Evolutionary conservation across 2,888 invertebrate genomes (phyloP).

Genomic region (Aleiodes testaceus): DNA sequence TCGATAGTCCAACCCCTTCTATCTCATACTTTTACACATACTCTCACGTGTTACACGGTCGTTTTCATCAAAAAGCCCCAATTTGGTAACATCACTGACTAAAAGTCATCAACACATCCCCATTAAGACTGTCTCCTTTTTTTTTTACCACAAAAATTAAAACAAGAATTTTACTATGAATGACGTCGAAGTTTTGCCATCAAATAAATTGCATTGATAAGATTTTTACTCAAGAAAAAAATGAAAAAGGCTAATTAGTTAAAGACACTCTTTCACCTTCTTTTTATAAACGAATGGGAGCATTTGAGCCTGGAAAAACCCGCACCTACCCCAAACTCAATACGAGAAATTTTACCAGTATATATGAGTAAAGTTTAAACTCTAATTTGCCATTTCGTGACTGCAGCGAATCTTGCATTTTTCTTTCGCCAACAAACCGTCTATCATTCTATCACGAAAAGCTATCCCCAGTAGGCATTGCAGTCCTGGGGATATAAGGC

Average conservation of each 20-base stretch:
- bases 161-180: background rate
- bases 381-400: conserved; percentile 74
- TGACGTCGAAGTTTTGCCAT: conserved; percentile 7
- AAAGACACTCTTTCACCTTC: no score
- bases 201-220: conserved; percentile 31
- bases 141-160: conserved; percentile 4
- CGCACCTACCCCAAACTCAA: conserved; percentile 68
- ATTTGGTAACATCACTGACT: conserved; percentile 33
- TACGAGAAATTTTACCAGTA: conserved; percentile 45
- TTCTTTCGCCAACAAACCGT: conserved; percentile 72
- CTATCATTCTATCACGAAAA: conserved; percentile 73
- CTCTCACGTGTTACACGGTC: conserved; percentile 40
- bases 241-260: conserved; percentile 1
- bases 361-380: conserved; percentile 68
- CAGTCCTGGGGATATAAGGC: conserved; percentile 32
- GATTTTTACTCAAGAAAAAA: conserved; percentile 21
- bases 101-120: conserved; percentile 29
- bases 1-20: background rate
- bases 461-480: conserved; percentile 46
- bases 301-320: conserved; percentile 25
- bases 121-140: conserved; percentile 13
- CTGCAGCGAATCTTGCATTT: conserved; percentile 74
- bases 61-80: conserved; percentile 28
- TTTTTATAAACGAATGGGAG: no score
- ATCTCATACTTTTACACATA: conserved; percentile 11